These are phyloP conservation scores for Thunnus albacares DNA, from an alignment of 2,797 vertebrate genomes.

Conservation along the genomic window DNA sequence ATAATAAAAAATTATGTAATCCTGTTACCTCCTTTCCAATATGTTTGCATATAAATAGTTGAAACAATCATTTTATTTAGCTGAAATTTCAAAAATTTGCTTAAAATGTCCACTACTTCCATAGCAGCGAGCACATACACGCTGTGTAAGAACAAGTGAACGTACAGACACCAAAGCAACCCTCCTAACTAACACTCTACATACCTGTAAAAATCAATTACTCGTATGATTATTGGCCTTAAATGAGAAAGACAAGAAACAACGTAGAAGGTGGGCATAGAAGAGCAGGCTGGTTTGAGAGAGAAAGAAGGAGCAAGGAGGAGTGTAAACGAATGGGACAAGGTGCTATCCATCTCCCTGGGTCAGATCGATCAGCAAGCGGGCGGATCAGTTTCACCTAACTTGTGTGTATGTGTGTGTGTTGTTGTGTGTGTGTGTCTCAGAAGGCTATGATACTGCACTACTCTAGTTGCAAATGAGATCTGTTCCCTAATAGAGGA, in stretches of 20 bases:
- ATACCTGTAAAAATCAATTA: conserved; percentile 39
- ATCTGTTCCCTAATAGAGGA: conserved; percentile 48
- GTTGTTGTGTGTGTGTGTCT: conserved; percentile 29
- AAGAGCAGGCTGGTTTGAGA: conserved; percentile 6
- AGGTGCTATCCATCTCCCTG: conserved; percentile 66
- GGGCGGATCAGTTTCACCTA: conserved; percentile 68
- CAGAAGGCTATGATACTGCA: conserved; percentile 50
- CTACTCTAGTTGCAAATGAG: conserved; percentile 67
- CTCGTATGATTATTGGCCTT: background rate
- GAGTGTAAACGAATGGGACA: conserved; percentile 68
- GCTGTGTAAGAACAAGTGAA: background rate
- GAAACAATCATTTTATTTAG: background rate
- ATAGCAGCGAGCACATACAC: background rate
- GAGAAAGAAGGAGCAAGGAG: conserved; percentile 31
- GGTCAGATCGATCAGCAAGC: conserved; percentile 72
- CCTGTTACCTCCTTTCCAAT: conserved; percentile 1
- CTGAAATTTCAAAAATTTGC: background rate
- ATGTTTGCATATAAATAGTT: conserved; percentile 1
- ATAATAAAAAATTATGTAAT: no score
- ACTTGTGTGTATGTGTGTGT: conserved; percentile 18
- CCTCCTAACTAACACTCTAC: background rate
- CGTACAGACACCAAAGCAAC: background rate
- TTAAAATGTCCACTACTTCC: background rate
- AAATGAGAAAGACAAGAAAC: conserved; percentile 7
- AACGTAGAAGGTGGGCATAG: background rate